A percentile compares a stretch with the other conserved stretches of the same genome.
Conservation (phyloP, 2,113 vertebrate species). For the Amphiprion ocellaris region DNA sequence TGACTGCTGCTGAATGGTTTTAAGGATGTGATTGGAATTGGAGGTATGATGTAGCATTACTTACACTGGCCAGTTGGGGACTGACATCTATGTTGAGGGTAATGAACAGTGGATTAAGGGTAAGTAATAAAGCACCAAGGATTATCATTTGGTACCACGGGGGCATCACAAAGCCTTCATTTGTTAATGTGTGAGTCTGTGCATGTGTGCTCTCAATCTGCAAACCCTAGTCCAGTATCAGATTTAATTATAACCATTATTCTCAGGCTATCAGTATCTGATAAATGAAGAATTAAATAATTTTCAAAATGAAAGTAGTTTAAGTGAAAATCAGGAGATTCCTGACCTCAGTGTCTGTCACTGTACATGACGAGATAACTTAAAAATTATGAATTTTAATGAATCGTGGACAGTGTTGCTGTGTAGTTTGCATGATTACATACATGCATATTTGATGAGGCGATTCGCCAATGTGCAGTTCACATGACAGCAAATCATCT, state of each 20-base stretch:
- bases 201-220: constrained; percentile 3
- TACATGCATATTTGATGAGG: constrained; percentile 64
- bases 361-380: neutral
- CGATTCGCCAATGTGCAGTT: constrained; percentile 27
- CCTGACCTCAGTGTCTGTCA: neutral
- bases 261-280: constrained; percentile 3
- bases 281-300: neutral
- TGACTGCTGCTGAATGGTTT: constrained; percentile 44
- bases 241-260: constrained; percentile 23
- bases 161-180: constrained; percentile 43
- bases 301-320: constrained; percentile 6
- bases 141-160: constrained; percentile 62
- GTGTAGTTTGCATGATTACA: constrained; percentile 51
- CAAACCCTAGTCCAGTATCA: constrained; percentile 13
- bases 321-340: neutral
- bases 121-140: constrained; percentile 64
- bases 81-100: constrained; percentile 58
- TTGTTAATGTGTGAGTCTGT: constrained; percentile 28
- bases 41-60: constrained; percentile 64
- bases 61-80: constrained; percentile 58
- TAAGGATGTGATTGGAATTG: constrained; percentile 64
- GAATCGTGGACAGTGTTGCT: constrained; percentile 37
- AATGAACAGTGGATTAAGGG: constrained; percentile 70
- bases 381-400: constrained; percentile 31
- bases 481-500: constrained; percentile 75